Evolutionary conservation across 35 echinoderm and acorn worm genomes (phyloP).

Genomic region (Hemicentrotus pulcherrimus): DNA sequence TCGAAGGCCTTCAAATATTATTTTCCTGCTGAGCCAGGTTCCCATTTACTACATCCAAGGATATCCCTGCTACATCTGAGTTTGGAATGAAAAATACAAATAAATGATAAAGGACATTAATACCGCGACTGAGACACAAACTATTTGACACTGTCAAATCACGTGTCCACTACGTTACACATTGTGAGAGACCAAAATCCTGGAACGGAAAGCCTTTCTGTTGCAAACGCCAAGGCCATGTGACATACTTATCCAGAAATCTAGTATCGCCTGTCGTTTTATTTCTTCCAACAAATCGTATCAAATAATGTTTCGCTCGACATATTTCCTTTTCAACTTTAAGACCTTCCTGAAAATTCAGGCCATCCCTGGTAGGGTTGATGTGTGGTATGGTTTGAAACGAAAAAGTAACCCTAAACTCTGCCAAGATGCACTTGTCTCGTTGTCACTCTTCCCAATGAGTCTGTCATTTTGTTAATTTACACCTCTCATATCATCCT

Average conservation of each 20-base stretch:
- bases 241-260: background rate
- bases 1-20: background rate
- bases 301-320: background rate
- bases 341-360: background rate
- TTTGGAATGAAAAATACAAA: too few species aligned
- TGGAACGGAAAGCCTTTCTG: background rate
- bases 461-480: too few species aligned
- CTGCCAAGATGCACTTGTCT: background rate
- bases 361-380: background rate
- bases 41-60: too few species aligned
- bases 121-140: too few species aligned
- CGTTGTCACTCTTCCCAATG: too few species aligned
- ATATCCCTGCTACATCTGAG: too few species aligned
- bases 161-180: too few species aligned
- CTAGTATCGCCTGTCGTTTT: background rate
- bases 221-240: background rate
- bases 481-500: too few species aligned
- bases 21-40: background rate
- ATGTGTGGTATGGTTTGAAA: background rate
- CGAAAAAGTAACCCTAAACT: background rate
- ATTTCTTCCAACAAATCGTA: background rate
- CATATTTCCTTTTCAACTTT: background rate
- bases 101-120: too few species aligned
- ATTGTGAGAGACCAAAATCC: background rate
- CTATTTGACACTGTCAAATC: too few species aligned